These are phyloP conservation scores for Patella ulyssiponensis DNA, from an alignment of 2,888 invertebrate species.

Conservation along the genomic window DNA sequence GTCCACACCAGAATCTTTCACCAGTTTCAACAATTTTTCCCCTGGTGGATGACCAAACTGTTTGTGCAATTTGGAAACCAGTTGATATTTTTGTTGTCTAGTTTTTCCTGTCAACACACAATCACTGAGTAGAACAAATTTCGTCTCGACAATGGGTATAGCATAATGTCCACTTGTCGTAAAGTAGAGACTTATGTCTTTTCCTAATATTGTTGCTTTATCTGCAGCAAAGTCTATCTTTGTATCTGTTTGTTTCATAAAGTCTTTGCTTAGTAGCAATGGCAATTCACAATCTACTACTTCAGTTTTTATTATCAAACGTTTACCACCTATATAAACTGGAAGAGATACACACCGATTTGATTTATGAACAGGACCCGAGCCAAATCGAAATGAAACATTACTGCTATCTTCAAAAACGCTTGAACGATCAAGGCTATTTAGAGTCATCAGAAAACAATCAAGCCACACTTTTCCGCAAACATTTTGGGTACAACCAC, in stretches of 20 bases:
- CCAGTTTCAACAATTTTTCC: too few relatives aligned
- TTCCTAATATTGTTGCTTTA: neutral
- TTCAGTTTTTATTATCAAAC: too few relatives aligned
- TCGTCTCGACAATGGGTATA: neutral
- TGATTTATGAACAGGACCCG: neutral
- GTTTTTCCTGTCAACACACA: too few relatives aligned
- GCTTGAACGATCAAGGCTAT: neutral
- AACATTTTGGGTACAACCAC: neutral
- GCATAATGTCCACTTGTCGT: neutral
- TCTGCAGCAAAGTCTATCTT: neutral
- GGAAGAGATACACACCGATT: neutral
- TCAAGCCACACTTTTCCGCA: neutral
- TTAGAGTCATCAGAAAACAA: neutral
- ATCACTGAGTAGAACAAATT: neutral
- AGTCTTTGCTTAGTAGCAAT: slow-evolving; percentile 1
- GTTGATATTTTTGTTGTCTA: too few relatives aligned
- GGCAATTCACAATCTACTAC: slow-evolving; percentile 8
- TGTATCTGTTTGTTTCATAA: neutral
- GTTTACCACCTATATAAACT: neutral
- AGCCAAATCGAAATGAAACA: neutral
- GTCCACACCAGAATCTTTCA: too few relatives aligned
- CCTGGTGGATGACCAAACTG: too few relatives aligned
- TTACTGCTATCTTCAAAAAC: neutral
- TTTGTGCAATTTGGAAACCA: too few relatives aligned
- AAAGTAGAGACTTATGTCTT: neutral